A percentile compares a stretch with the other conserved stretches of the same genome.
phyloP scores from a whole-genome alignment of 30 jellyfish, hydroid and myxozoan genomes.

The Chrysaora quinquecirrha region DNA sequence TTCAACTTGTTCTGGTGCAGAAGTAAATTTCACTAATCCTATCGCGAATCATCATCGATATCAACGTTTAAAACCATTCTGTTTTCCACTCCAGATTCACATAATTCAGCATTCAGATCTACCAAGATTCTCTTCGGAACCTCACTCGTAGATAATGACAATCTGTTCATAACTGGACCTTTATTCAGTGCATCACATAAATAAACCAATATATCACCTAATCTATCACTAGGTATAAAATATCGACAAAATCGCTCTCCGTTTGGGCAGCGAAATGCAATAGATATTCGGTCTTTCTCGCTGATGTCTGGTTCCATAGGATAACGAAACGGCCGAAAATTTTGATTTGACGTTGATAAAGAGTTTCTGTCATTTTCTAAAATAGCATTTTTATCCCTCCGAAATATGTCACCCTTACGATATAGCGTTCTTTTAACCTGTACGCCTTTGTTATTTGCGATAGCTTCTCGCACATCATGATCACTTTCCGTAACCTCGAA shows the following conservation, averaged over 20 bases:
- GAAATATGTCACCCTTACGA: slow-evolving; percentile 57
- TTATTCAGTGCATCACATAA: background rate
- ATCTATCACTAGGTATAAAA: slow-evolving; percentile 42
- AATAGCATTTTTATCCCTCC: background rate
- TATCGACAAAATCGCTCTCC: slow-evolving; percentile 29
- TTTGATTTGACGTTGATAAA: background rate
- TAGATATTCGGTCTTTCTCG: background rate
- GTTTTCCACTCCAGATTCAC: slow-evolving; percentile 13
- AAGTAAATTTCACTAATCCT: too few relatives aligned
- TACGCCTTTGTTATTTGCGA: background rate
- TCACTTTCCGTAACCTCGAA: background rate
- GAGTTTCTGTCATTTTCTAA: background rate
- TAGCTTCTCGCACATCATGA: background rate
- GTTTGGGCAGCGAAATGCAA: slow-evolving; percentile 45
- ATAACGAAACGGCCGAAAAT: background rate
- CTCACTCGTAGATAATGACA: slow-evolving; percentile 31
- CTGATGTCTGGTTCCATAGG: slow-evolving; percentile 23
- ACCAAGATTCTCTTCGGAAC: slow-evolving; percentile 49
- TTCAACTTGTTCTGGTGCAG: too few relatives aligned
- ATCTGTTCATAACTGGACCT: background rate
- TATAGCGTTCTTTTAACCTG: slow-evolving; percentile 22
- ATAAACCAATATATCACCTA: slow-evolving; percentile 37
- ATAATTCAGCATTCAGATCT: background rate
- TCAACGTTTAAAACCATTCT: slow-evolving; percentile 21
- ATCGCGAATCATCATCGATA: slow-evolving; percentile 14